Conservation (phyloP, 2,797 vertebrate genomes). For the Tamandua tetradactyla region DNA sequence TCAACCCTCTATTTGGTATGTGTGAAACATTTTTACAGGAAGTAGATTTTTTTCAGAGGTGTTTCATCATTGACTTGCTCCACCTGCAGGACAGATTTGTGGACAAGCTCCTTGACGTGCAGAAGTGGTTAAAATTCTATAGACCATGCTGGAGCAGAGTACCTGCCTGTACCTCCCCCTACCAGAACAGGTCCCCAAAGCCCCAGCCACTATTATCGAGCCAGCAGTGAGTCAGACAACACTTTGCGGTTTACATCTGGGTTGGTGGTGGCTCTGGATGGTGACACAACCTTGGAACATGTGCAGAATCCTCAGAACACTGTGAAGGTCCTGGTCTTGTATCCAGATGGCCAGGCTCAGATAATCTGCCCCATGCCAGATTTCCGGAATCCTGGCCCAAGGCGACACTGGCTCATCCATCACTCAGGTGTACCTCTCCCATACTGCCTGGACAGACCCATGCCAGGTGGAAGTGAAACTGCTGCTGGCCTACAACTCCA, state of each 20-base stretch:
- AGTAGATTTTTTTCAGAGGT: slow-evolving; percentile 95
- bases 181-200: slow-evolving; percentile 94
- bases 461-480: slow-evolving; percentile 96
- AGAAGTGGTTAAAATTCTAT: slow-evolving; percentile 96
- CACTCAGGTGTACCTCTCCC: slow-evolving; percentile 97
- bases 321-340: slow-evolving; percentile 96
- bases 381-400: slow-evolving; percentile 94
- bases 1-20: slow-evolving; percentile 91
- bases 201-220: slow-evolving; percentile 94
- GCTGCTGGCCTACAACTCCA: slow-evolving; percentile 93
- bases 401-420: slow-evolving; percentile 95
- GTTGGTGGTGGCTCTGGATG: slow-evolving; percentile 94
- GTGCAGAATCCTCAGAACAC: slow-evolving; percentile 93
- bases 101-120: slow-evolving; percentile 93
- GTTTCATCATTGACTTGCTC: slow-evolving; percentile 93
- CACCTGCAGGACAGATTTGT: slow-evolving; percentile 96
- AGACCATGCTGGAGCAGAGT: slow-evolving; percentile 93
- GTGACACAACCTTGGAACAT: slow-evolving; percentile 95
- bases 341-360: slow-evolving; percentile 97
- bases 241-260: slow-evolving; percentile 94
- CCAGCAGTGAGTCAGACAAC: slow-evolving; percentile 96
- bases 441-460: slow-evolving; percentile 97
- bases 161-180: slow-evolving; percentile 92
- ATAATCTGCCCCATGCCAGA: slow-evolving; percentile 97
- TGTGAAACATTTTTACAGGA: slow-evolving; percentile 97